Conservation (phyloP, 2,113 vertebrate species). For the Thomomys bottae region DNA sequence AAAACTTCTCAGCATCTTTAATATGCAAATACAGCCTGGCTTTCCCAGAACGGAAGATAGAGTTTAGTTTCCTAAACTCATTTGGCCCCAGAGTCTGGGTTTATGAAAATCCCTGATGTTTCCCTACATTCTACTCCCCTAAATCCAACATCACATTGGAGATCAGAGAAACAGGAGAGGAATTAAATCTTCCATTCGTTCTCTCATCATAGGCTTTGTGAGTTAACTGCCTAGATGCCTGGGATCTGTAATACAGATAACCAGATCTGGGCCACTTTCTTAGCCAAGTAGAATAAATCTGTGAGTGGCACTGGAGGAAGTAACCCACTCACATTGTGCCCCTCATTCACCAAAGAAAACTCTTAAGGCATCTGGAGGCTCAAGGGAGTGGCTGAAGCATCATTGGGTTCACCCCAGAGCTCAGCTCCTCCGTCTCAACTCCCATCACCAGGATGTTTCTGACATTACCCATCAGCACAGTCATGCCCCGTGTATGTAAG, state of each 20-base stretch:
- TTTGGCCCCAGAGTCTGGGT: constrained; percentile 31
- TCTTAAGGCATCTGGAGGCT: background rate
- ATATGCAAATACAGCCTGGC: constrained; percentile 63
- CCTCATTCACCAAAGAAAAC: background rate
- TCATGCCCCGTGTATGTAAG: background rate
- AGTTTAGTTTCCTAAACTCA: constrained; percentile 52
- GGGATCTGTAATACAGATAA: background rate
- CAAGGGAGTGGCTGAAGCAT: background rate
- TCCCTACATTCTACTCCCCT: background rate
- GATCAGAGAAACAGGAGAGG: background rate
- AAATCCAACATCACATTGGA: background rate
- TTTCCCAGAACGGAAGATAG: constrained; percentile 46
- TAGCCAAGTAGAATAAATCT: background rate
- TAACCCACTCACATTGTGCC: accelerated
- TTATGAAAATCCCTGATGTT: constrained; percentile 42
- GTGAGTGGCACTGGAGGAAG: background rate
- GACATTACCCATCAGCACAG: background rate
- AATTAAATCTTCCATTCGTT: background rate
- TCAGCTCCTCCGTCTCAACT: background rate
- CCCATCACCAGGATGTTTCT: background rate
- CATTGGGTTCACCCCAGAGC: background rate
- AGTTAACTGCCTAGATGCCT: background rate
- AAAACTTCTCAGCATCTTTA: constrained; percentile 52
- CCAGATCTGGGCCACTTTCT: background rate
- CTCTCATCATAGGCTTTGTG: background rate